Percentiles rank a stretch among this genome's conserved stretches.
Conservation (phyloP, 2,113 vertebrate genomes). For the Aegotheles bennettii region DNA sequence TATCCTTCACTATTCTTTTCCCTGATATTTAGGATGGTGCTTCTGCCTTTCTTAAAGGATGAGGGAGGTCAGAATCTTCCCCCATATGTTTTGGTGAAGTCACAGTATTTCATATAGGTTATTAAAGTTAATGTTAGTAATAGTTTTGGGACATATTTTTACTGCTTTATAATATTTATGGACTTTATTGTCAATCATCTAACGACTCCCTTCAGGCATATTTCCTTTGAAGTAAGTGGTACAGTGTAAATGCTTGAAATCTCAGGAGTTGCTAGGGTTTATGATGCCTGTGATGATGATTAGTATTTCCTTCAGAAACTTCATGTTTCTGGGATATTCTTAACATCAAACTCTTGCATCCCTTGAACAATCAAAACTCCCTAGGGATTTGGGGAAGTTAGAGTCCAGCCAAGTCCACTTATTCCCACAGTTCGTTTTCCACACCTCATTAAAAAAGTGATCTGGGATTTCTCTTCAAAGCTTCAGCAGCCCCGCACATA, state of each 20-base stretch:
- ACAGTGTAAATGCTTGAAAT: background rate
- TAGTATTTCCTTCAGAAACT: slow-evolving; percentile 26
- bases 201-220: background rate
- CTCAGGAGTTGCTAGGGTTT: background rate
- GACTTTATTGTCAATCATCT: background rate
- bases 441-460: slow-evolving; percentile 42
- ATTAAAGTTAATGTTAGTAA: background rate
- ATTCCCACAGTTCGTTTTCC: slow-evolving; percentile 37
- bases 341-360: background rate
- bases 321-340: slow-evolving; percentile 9
- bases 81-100: background rate
- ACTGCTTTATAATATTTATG: background rate
- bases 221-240: background rate
- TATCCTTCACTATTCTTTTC: background rate
- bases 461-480: slow-evolving; percentile 14
- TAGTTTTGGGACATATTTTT: background rate
- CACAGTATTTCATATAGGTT: background rate
- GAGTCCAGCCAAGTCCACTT: slow-evolving; percentile 19
- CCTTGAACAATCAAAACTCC: background rate
- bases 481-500: background rate
- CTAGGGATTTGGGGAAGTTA: background rate
- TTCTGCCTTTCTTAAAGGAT: background rate
- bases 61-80: background rate
- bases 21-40: background rate
- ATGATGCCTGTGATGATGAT: background rate